These are phyloP conservation scores for Habropoda laboriosa DNA, from an alignment of 1,140 invertebrate genomes.

Conservation along the genomic window DNA sequence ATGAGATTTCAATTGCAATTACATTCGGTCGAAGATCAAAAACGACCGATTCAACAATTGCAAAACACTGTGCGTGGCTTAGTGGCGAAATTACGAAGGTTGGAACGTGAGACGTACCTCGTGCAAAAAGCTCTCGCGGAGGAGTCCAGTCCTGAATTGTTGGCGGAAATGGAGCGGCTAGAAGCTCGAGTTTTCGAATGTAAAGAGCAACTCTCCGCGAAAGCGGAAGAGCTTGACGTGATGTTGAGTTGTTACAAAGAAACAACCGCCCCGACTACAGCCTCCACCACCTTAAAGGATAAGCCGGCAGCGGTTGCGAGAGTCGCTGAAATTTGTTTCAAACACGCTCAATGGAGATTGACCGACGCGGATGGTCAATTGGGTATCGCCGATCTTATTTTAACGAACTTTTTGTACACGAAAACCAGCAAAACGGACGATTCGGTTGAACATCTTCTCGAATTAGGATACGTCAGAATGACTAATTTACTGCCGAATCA, in stretches of 20 bases:
- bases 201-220: conserved; percentile 92
- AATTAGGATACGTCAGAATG: conserved; percentile 98
- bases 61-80: conserved; percentile 93
- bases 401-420: conserved; percentile 98
- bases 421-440: conserved; percentile 98
- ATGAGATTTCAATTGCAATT: conserved; percentile 97
- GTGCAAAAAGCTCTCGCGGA: conserved; percentile 81
- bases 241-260: conserved; percentile 94
- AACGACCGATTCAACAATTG: conserved; percentile 94
- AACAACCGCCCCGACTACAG: conserved; percentile 81
- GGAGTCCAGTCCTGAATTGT: conserved; percentile 82
- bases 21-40: conserved; percentile 94
- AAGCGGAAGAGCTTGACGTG: conserved; percentile 96
- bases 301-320: conserved; percentile 90
- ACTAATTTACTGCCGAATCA: conserved; percentile 97
- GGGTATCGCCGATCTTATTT: conserved; percentile 96
- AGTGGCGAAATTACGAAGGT: conserved; percentile 89
- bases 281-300: conserved; percentile 80
- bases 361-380: conserved; percentile 99
- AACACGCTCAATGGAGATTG: conserved; percentile 98
- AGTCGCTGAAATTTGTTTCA: conserved; percentile 98
- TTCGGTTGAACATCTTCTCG: conserved; percentile 97
- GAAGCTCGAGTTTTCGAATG: conserved; percentile 92
- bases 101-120: conserved; percentile 96
- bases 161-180: conserved; percentile 86